Evolutionary conservation across 2,113 vertebrate genomes (phyloP).

Genomic region (Lepisosteus oculatus): DNA sequence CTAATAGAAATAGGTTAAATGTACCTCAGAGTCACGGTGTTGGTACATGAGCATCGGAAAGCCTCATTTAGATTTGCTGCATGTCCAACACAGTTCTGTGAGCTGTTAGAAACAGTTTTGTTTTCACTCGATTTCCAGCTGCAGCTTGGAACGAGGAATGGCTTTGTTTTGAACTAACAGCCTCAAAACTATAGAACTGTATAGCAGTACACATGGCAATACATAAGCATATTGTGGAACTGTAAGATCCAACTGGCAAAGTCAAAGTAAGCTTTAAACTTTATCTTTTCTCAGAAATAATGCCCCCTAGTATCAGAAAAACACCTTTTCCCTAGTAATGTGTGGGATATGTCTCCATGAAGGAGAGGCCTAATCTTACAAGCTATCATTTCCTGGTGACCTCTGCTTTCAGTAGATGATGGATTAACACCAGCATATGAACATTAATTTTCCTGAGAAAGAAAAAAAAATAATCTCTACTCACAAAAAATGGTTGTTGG

Average conservation of each 20-base stretch:
- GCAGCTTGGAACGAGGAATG: too few species aligned
- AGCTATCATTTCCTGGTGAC: conserved; percentile 77
- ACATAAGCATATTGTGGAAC: background rate
- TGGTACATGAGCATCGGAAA: too few species aligned
- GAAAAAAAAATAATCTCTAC: conserved; percentile 51
- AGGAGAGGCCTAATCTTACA: conserved; percentile 63
- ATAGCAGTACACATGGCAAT: too few species aligned
- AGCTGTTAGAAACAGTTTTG: too few species aligned
- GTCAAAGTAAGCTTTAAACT: conserved; percentile 49
- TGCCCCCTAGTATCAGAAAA: conserved; percentile 43
- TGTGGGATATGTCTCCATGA: conserved; percentile 39
- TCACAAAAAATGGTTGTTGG: conserved; percentile 63
- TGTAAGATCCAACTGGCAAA: conserved; percentile 48
- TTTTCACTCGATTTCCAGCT: too few species aligned
- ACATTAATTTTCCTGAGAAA: conserved; percentile 78
- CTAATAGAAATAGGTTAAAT: too few species aligned
- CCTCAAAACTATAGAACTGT: too few species aligned
- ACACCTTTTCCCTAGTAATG: conserved; percentile 36
- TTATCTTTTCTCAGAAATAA: conserved; percentile 42
- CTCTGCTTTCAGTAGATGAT: conserved; percentile 76
- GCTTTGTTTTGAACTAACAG: too few species aligned
- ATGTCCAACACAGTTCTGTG: too few species aligned
- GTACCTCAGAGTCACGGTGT: too few species aligned
- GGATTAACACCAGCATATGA: conserved; percentile 70
- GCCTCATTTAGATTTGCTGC: too few species aligned